Base-by-base conservation (phyloP, 2,113 vertebrate species). In the Gasterosteus aculeatus region DNA sequence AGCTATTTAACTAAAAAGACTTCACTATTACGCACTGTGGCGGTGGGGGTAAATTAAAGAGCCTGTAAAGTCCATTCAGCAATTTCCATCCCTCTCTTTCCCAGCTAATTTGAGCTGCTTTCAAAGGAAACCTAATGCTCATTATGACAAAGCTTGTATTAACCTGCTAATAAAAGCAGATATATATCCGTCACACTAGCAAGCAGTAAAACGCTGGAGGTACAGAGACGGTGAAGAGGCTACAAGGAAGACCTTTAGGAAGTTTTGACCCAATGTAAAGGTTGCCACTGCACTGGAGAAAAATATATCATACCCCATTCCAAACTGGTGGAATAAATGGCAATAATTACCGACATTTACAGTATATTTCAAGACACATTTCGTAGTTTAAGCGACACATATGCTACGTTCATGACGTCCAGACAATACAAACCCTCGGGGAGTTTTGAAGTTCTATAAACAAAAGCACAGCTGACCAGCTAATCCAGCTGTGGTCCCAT, bases 401-500 rank as follows among this genome's bases (percentile, higher is more conserved):
- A 18, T 73, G 59, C 59, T 75, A 68, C 35, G 35, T 44, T 49
- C 62, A 60, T 4, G 39, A 57, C 82, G 66, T 77, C 68, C 78
- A 88, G 85, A 90, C 82, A 51, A 87, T 78, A 80, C 82, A 85
- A 67, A 77, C 57, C 76, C 63, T 68, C 41, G 47, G 82, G 78
- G 64, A 67, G 75, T 85, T 83, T 22, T 63, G 35, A 77, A 72
- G 72, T 76, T 71, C 63, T 68, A 57, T 75, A 88, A 90, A 89
- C 49, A 88, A 88, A 87, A 81, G 71, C 78, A 75, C 77, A 89
- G 84, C 88, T 90, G 85, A 88, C 75, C 46, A 57, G 73, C 33
- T 71, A 62, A 82, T 83, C 82, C 93, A 94, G 93, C 93, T 94
- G 93, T 81, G 85, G 51, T 91, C 71, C 89, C 63, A 66, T 42